These are phyloP conservation scores for Neosilurus mollespiculum DNA, from an alignment of 2,797 vertebrate species.

Conservation along the genomic window DNA sequence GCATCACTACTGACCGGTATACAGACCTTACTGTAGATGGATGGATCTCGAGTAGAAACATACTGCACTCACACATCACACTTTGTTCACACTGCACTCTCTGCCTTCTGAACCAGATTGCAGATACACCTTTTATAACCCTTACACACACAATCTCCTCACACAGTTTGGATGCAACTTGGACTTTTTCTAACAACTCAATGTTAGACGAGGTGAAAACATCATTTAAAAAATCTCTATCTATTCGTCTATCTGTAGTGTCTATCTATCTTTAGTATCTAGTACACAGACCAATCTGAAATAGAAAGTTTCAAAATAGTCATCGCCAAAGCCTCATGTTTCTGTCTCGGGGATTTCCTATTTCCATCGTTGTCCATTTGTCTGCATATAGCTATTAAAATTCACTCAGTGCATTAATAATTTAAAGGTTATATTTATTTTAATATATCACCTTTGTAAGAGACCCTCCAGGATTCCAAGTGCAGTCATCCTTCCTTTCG, in stretches of 20 bases:
- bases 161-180: too few species aligned
- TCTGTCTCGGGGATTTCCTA: slow-evolving; percentile 47
- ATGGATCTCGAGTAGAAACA: background rate
- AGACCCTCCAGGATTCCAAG: background rate
- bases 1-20: background rate
- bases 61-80: background rate
- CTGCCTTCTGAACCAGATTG: background rate
- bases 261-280: too few species aligned
- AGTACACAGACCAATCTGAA: slow-evolving; percentile 35
- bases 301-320: slow-evolving; percentile 49
- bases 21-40: background rate
- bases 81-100: background rate
- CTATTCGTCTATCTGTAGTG: too few species aligned
- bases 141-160: background rate
- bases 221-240: too few species aligned
- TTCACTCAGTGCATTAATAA: background rate
- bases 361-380: slow-evolving; percentile 15
- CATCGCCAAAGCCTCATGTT: slow-evolving; percentile 40
- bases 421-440: too few species aligned
- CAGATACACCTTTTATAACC: background rate
- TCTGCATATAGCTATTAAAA: background rate
- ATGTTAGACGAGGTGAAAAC: too few species aligned
- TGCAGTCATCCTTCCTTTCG: background rate
- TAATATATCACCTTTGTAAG: background rate
- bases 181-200: background rate